Evolutionary conservation across 2,113 vertebrate genomes (phyloP).

Genomic region (Neomonachus schauinslandi): DNA sequence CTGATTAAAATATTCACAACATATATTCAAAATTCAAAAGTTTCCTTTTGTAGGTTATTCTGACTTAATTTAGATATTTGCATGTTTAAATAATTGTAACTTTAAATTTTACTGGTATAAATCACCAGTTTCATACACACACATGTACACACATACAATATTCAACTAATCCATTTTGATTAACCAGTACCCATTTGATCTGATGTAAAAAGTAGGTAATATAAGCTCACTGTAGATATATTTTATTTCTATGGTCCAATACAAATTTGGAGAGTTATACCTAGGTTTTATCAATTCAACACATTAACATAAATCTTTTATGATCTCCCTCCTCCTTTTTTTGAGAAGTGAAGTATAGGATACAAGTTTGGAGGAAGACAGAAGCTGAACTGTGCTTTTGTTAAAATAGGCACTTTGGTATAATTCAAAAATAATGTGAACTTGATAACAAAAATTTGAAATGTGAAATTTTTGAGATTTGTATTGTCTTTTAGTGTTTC

Average conservation of each 20-base stretch:
- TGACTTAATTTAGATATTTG: conserved; percentile 62
- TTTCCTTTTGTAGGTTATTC: conserved; percentile 30
- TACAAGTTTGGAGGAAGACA: conserved; percentile 13
- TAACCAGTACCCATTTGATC: not conserved
- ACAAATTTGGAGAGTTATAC: conserved; percentile 51
- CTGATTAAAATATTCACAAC: conserved; percentile 61
- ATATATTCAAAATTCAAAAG: not conserved
- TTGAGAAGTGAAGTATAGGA: not conserved
- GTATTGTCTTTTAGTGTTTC: not conserved
- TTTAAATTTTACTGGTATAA: conserved; percentile 65
- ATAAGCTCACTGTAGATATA: not conserved
- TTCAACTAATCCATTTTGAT: conserved; percentile 30
- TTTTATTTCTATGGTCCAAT: not conserved
- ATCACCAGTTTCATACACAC: conserved; percentile 43
- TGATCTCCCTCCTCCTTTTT: not conserved
- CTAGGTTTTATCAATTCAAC: conserved; percentile 29
- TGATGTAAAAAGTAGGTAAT: not conserved
- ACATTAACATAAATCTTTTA: conserved; percentile 48
- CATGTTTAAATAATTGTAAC: conserved; percentile 45
- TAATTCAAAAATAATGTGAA: not conserved
- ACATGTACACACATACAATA: not conserved
- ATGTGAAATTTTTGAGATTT: not conserved
- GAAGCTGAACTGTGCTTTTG: conserved; percentile 43
- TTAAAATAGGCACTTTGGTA: conserved; percentile 8
- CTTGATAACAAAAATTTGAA: conserved; percentile 37